Conservation (phyloP, 2,113 vertebrate genomes). For the Psophia crepitans region DNA sequence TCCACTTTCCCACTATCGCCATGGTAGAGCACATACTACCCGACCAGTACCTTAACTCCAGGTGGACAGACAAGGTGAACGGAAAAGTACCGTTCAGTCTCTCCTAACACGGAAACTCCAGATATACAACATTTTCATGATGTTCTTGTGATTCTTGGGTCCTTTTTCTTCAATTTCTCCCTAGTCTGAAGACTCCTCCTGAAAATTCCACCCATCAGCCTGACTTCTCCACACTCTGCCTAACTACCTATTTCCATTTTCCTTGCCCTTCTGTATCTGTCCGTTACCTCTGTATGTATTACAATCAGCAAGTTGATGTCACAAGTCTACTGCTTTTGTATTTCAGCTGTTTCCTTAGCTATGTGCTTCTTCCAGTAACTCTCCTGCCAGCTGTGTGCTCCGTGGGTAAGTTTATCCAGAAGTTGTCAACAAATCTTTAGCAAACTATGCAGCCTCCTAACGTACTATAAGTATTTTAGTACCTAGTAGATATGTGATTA, state of each 20-base stretch:
- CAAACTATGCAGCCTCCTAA: neutral
- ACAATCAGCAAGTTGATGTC: neutral
- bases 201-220: neutral
- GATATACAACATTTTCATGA: neutral
- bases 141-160: neutral
- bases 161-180: neutral
- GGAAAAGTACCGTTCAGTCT: neutral
- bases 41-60: neutral
- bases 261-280: neutral
- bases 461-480: neutral
- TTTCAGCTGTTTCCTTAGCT: neutral
- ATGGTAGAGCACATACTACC: neutral
- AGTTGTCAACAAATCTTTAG: neutral
- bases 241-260: neutral
- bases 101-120: neutral
- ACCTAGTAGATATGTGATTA: neutral
- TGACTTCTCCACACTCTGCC: neutral
- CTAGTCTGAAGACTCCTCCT: neutral
- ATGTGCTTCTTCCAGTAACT: neutral
- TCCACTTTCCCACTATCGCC: fast-evolving
- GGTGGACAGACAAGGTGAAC: neutral
- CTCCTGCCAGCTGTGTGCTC: neutral
- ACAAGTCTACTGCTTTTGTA: neutral
- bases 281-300: neutral
- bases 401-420: neutral